Base-by-base conservation (phyloP, 2,888 invertebrate species). In the Argyresthia albistria region DNA sequence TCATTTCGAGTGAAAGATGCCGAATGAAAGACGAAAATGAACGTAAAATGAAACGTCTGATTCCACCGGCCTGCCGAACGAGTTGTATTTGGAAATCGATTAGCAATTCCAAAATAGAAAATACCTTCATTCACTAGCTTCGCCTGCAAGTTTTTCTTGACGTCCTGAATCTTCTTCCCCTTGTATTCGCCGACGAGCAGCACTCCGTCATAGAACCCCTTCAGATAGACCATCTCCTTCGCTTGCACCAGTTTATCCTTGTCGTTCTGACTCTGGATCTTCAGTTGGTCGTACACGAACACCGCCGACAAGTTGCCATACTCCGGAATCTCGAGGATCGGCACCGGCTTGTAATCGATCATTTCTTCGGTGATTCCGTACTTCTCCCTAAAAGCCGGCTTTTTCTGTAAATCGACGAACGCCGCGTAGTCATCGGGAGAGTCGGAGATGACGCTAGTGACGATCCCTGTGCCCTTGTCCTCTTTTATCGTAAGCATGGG, bases 361-460 rank as follows among this genome's bases (percentile, higher is more conserved):
- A 90, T 91, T 60, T 90, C 88, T 71, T 97, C 96, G 55, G 84
- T 89, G 53, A 99, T 92, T 9, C 92, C 91, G 76, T 97, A 99
- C 72, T 99, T 99, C 76, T 97, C 95, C 59, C 99, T 90, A 57
- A 99, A 91, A 0, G 97, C 91, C 68, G 93, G 92, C 75, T 99
- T 99, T 75, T 98, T 98, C 73, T 98, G 97, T 56, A 99, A 86
- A 80, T 99, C 99, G 9, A 93, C 89, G 4, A 99, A 88, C 7
- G 99, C 99, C 0, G 98, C 98, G 78, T 95, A 99, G 80, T 99
- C 99, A 76, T 99, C 99, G 0, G 99, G 99, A 0, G 99, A 95
- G 86, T 99, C 99, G 0, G 99, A 99, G 0, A 98, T 99, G 0
- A 99, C 99, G 61, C 97, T 97, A 0, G 98, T 97, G 0, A 99